phyloP scores from a whole-genome alignment of 2,797 vertebrate species.

The Mallotus villosus region DNA sequence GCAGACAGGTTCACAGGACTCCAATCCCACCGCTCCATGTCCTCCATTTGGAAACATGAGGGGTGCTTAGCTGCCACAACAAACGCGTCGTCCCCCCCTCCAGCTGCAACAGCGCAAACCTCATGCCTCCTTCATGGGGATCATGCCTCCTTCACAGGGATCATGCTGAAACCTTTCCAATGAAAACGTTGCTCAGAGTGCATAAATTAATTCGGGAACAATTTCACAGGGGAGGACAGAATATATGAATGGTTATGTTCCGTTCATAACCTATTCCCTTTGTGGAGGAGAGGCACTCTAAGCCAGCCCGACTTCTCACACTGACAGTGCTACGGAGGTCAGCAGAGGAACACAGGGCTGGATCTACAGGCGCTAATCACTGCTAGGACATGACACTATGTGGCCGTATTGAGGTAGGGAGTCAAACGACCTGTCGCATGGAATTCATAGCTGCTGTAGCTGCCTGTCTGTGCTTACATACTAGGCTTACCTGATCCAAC shows the following conservation, averaged over 20 bases:
- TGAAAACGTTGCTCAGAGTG: conserved; percentile 30
- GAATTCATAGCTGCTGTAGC: too few relatives aligned
- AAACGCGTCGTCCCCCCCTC: conserved; percentile 20
- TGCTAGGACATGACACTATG: too few relatives aligned
- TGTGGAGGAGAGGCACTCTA: conserved; percentile 29
- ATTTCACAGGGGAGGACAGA: conserved; percentile 31
- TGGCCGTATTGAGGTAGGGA: too few relatives aligned
- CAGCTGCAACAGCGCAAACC: not conserved
- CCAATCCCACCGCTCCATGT: not conserved
- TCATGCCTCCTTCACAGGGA: conserved; percentile 33
- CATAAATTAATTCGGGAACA: conserved; percentile 45
- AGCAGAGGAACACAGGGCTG: too few relatives aligned
- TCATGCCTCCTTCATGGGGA: conserved; percentile 18
- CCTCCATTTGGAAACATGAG: not conserved
- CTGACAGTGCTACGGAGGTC: conserved; percentile 5
- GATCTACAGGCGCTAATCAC: too few relatives aligned
- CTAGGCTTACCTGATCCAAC: too few relatives aligned
- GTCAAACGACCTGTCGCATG: too few relatives aligned
- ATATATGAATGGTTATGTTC: conserved; percentile 41
- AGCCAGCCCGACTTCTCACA: not conserved
- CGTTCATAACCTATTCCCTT: conserved; percentile 42
- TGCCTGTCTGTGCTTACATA: too few relatives aligned
- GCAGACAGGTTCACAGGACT: conserved; percentile 1
- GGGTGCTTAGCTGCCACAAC: conserved; percentile 24
- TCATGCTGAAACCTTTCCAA: conserved; percentile 30